Conservation (phyloP, 2,797 vertebrate genomes). For the Cirrhinus molitorella region DNA sequence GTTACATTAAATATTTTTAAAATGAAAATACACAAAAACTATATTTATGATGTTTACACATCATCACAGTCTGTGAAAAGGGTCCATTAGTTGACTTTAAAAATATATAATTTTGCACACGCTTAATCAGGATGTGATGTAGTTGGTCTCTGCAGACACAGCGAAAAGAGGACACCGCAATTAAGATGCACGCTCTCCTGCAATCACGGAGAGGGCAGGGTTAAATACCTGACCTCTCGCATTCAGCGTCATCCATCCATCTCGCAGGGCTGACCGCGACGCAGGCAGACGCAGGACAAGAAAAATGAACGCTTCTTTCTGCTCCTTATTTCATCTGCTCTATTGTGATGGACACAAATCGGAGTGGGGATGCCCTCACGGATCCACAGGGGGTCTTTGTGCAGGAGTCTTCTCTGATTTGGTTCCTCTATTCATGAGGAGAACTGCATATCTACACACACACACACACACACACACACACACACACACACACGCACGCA, state of each 20-base stretch:
- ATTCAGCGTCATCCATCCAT: constrained; percentile 83
- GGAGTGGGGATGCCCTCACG: constrained; percentile 81
- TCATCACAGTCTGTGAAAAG: background rate
- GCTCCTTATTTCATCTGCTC: constrained; percentile 83
- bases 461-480: constrained; percentile 60
- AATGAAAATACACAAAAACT: background rate
- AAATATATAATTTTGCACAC: background rate
- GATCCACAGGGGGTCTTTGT: constrained; percentile 83
- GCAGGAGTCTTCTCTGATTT: constrained; percentile 82
- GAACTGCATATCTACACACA: constrained; percentile 74
- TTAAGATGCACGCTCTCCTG: constrained; percentile 68
- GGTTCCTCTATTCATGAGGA: constrained; percentile 82
- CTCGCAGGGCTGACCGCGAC: constrained; percentile 70
- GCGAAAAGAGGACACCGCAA: constrained; percentile 58
- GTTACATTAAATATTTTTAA: background rate
- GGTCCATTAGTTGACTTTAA: background rate
- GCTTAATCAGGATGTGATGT: constrained; percentile 10
- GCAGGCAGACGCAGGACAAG: constrained; percentile 70
- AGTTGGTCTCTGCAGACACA: constrained; percentile 27
- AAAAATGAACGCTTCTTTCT: constrained; percentile 81
- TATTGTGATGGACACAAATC: constrained; percentile 84
- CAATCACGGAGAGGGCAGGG: constrained; percentile 71
- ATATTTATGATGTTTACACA: background rate
- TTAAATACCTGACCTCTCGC: constrained; percentile 82
- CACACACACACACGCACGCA: constrained; percentile 74